Conservation (phyloP, 2,113 vertebrate genomes). For the Oceanites oceanicus region DNA sequence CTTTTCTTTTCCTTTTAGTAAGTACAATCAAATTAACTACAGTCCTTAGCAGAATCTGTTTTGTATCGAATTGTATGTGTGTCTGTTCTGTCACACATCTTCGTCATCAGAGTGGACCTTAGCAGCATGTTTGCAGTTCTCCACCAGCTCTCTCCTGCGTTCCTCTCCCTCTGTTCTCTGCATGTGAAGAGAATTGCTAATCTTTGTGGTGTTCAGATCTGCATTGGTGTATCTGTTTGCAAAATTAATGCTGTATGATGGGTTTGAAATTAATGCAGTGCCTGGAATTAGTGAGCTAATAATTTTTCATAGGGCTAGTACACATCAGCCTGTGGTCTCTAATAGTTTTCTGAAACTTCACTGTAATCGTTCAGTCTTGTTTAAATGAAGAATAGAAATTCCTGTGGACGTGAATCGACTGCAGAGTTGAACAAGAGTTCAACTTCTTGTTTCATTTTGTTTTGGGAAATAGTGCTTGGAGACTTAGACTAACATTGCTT, state of each 20-base stretch:
- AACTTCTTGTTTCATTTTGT: not conserved
- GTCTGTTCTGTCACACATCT: not conserved
- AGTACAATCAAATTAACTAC: not conserved
- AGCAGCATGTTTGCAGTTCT: not conserved
- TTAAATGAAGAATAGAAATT: not conserved
- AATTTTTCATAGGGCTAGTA: not conserved
- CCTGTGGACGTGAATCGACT: not conserved
- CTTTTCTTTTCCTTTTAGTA: not conserved
- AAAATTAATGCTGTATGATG: not conserved
- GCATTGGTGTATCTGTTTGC: not conserved
- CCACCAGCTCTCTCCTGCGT: not conserved
- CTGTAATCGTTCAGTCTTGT: not conserved
- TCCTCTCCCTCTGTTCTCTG: not conserved
- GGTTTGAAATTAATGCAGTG: not conserved
- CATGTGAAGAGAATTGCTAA: not conserved
- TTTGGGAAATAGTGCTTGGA: not conserved
- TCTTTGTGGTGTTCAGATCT: not conserved
- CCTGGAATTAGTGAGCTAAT: conserved; percentile 15
- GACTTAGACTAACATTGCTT: not conserved
- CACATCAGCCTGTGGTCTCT: not conserved
- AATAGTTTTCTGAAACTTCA: not conserved
- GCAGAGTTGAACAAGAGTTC: not conserved
- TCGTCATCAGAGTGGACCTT: not conserved
- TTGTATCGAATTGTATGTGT: not conserved
- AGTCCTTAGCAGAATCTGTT: not conserved